phyloP scores from a whole-genome alignment of 2,113 vertebrate species.

The Oreochromis aureus region DNA sequence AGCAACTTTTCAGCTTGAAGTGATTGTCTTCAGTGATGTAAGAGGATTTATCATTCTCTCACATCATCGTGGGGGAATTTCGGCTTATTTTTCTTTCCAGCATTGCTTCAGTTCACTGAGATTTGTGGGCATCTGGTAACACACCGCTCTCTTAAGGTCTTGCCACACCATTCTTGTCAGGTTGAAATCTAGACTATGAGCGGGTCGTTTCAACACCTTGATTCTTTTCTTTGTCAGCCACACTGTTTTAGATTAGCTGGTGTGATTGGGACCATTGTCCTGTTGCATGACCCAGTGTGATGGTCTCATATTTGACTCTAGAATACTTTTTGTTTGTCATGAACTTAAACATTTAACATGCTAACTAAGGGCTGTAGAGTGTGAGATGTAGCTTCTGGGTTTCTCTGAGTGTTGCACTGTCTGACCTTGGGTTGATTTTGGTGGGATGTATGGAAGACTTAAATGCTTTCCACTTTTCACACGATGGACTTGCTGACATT shows the following conservation, averaged over 20 bases:
- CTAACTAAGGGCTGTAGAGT: neutral
- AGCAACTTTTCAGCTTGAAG: neutral
- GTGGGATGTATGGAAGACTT: neutral
- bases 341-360: neutral
- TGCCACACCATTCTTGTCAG: neutral
- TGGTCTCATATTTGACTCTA: neutral
- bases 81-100: neutral
- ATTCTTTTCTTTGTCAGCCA: neutral
- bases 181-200: neutral
- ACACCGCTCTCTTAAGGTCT: rapidly evolving
- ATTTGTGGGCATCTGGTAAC: neutral
- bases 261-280: neutral
- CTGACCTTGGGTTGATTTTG: neutral
- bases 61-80: neutral
- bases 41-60: neutral
- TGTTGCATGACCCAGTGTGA: neutral
- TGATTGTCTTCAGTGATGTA: neutral
- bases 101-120: neutral
- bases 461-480: neutral
- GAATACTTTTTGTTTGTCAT: neutral
- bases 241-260: neutral
- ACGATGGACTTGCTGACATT: neutral
- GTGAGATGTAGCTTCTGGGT: neutral
- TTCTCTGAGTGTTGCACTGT: neutral
- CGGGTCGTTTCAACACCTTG: neutral